phyloP scores from a whole-genome alignment of 2,113 vertebrate genomes.

The Oenanthe melanoleuca region DNA sequence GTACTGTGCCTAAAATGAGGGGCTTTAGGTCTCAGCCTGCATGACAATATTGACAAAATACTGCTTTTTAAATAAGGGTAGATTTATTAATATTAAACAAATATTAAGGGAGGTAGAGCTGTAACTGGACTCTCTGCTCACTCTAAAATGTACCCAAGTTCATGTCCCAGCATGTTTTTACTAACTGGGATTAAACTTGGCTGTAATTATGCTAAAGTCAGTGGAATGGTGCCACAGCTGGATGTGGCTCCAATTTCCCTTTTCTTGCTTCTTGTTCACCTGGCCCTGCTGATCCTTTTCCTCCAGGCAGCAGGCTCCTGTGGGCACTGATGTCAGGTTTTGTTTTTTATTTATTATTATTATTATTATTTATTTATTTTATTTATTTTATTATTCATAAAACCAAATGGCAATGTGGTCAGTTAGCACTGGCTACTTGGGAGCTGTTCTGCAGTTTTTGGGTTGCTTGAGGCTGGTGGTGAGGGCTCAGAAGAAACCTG shows the following conservation, averaged over 20 bases:
- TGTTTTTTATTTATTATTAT: neutral
- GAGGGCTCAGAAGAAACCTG: neutral
- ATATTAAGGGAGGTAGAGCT: neutral
- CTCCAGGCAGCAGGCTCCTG: slow-evolving; percentile 14
- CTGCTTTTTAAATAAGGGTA: neutral
- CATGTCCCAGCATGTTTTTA: neutral
- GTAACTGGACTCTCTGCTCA: neutral
- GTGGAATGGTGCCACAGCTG: neutral
- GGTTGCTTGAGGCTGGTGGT: neutral
- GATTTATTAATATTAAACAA: neutral
- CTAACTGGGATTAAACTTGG: neutral
- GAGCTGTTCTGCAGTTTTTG: neutral
- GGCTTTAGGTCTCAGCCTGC: neutral
- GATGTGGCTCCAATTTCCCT: neutral
- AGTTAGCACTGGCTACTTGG: slow-evolving; percentile 23
- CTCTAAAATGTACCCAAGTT: neutral
- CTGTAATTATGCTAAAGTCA: neutral
- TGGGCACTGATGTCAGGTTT: slow-evolving; percentile 36
- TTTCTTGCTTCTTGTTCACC: neutral
- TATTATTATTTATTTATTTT: too few species aligned
- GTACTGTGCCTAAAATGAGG: neutral
- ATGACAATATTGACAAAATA: neutral
- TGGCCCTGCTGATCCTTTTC: neutral
- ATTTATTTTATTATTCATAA: neutral
- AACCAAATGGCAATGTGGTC: slow-evolving; percentile 32